These are phyloP conservation scores for Drosophila meridiana DNA, from an alignment of 2,888 invertebrate genomes.

Conservation along the genomic window DNA sequence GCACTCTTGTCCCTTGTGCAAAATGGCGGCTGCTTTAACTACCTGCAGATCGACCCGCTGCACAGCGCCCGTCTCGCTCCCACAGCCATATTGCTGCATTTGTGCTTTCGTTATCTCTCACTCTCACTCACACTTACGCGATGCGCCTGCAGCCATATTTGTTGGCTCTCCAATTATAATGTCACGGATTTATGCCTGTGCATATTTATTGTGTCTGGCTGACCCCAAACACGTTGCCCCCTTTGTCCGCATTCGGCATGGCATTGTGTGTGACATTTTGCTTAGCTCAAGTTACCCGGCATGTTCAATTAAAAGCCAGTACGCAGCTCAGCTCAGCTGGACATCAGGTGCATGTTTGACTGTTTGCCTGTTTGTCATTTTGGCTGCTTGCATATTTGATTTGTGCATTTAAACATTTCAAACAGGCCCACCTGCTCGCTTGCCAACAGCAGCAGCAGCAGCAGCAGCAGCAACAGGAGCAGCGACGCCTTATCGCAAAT, in stretches of 20 bases:
- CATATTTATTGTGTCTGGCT: constrained; percentile 65
- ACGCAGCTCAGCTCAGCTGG: constrained; percentile 45
- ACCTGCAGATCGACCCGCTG: constrained; percentile 15
- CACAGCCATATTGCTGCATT: neutral
- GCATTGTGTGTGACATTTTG: constrained; percentile 37
- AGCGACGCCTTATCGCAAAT: constrained; percentile 67
- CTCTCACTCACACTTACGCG: neutral
- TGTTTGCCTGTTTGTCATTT: constrained; percentile 54
- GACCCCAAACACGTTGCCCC: constrained; percentile 31
- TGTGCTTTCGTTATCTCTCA: neutral
- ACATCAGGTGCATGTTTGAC: constrained; percentile 65
- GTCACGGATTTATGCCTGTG: constrained; percentile 68
- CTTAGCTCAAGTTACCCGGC: constrained; percentile 41
- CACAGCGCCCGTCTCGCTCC: neutral
- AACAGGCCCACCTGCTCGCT: constrained; percentile 40
- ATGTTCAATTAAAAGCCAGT: constrained; percentile 72
- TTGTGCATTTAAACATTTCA: constrained; percentile 79
- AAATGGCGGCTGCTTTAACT: neutral
- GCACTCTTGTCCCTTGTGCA: neutral
- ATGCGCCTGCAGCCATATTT: constrained; percentile 6
- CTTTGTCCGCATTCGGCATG: constrained; percentile 5
- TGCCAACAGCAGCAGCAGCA: constrained; percentile 3
- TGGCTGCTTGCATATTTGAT: constrained; percentile 77
- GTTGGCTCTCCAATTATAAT: constrained; percentile 63
- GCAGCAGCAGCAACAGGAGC: constrained; percentile 32